phyloP scores from a whole-genome alignment of 2,113 vertebrate species.

The Uropsilus gracilis region DNA sequence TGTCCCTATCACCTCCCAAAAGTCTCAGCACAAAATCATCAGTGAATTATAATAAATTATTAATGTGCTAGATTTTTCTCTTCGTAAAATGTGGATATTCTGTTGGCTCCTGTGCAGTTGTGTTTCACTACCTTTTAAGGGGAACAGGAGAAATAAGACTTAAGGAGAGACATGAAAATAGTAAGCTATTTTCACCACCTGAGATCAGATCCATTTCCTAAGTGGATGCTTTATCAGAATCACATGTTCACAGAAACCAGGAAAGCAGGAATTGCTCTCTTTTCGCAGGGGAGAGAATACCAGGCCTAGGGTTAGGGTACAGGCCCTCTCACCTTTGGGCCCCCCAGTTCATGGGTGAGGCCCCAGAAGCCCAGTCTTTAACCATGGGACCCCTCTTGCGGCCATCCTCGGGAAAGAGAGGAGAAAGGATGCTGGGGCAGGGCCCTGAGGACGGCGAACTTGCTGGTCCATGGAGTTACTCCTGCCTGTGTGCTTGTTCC shows the following conservation, averaged over 20 bases:
- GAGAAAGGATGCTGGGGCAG: not conserved
- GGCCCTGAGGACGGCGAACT: not conserved
- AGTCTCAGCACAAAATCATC: not conserved
- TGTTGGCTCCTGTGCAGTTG: not conserved
- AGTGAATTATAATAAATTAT: not conserved
- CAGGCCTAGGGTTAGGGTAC: not conserved
- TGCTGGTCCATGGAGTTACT: accelerated
- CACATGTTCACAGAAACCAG: not conserved
- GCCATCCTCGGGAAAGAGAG: not conserved
- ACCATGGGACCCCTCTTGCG: not conserved
- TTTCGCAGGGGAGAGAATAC: not conserved
- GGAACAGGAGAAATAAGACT: not conserved
- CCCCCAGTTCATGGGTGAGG: not conserved
- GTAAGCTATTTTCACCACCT: accelerated
- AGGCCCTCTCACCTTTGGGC: not conserved
- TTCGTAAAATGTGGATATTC: not conserved
- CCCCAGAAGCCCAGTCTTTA: not conserved
- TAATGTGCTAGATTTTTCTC: not conserved
- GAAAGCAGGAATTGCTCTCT: too few relatives aligned
- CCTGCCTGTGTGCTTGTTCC: too few relatives aligned
- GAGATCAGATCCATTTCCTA: not conserved
- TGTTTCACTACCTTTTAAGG: not conserved
- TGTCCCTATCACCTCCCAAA: not conserved
- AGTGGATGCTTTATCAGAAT: not conserved
- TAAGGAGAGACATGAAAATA: not conserved